Conservation (phyloP, 1,140 invertebrate genomes). For the Drosophila bocki region DNA sequence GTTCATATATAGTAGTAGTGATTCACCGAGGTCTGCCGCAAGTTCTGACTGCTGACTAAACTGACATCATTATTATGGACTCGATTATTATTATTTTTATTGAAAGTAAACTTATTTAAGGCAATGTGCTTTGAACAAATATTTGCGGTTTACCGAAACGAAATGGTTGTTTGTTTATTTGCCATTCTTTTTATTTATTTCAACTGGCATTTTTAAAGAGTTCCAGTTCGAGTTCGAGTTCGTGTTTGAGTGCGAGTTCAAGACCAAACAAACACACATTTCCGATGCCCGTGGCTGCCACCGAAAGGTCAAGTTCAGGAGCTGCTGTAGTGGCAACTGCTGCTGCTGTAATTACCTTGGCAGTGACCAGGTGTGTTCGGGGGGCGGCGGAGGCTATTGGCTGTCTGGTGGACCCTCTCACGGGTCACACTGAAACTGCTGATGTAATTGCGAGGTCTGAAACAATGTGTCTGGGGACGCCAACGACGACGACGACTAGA, state of each 20-base stretch:
- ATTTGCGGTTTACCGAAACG: slow-evolving; percentile 22
- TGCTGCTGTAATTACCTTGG: slow-evolving; percentile 47
- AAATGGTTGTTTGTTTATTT: slow-evolving; percentile 13
- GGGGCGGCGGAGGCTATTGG: slow-evolving; percentile 2
- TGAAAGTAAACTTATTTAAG: slow-evolving; percentile 13
- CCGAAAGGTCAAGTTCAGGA: slow-evolving; percentile 61
- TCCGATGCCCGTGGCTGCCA: slow-evolving; percentile 30
- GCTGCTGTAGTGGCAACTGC: slow-evolving; percentile 28
- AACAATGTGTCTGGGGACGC: slow-evolving; percentile 31
- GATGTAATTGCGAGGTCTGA: slow-evolving; percentile 49
- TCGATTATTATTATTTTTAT: slow-evolving; percentile 14
- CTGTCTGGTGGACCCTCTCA: slow-evolving; percentile 20
- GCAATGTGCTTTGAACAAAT: slow-evolving; percentile 18
- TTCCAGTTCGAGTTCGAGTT: slow-evolving; percentile 31
- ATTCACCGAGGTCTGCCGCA: slow-evolving; percentile 10
- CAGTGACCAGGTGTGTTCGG: slow-evolving; percentile 46
- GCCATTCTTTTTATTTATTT: slow-evolving; percentile 17
- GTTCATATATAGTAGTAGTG: background rate
- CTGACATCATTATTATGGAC: slow-evolving; percentile 42
- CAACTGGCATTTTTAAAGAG: slow-evolving; percentile 35
- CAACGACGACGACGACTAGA: slow-evolving; percentile 23
- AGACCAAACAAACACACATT: slow-evolving; percentile 37
- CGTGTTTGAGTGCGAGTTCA: slow-evolving; percentile 36
- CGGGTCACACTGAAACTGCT: slow-evolving; percentile 49
- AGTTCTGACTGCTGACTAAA: slow-evolving; percentile 5